Conservation (phyloP, 2,888 invertebrate genomes). For the Acrobasis suavella region DNA sequence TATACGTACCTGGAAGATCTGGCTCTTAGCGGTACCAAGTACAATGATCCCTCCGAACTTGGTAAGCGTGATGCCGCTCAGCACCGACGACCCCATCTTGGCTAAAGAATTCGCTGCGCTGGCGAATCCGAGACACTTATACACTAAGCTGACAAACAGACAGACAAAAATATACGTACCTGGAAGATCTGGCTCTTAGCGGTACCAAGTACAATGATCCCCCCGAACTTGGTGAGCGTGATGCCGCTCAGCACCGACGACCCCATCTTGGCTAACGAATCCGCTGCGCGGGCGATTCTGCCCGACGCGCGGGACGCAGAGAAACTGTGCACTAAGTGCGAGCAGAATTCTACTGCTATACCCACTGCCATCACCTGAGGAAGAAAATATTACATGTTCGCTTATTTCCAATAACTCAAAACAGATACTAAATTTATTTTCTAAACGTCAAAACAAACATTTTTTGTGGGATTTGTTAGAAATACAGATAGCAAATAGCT, state of each 20-base stretch:
- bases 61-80: constrained; percentile 98
- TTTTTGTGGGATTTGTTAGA: too few relatives aligned
- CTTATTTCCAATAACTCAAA: too few relatives aligned
- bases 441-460: too few relatives aligned
- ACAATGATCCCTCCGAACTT: constrained; percentile 99
- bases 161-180: too few relatives aligned
- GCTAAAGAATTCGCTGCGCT: constrained; percentile 92
- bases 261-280: constrained; percentile 95
- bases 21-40: constrained; percentile 97
- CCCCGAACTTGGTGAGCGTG: constrained; percentile 98
- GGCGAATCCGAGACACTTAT: constrained; percentile 85
- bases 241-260: constrained; percentile 98
- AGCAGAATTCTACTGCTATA: constrained; percentile 99
- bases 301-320: constrained; percentile 88
- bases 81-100: constrained; percentile 97
- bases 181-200: constrained; percentile 99
- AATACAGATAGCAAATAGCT: too few relatives aligned
- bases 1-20: constrained; percentile 92
- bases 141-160: too few relatives aligned
- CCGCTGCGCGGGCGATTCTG: constrained; percentile 89
- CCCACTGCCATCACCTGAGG: constrained; percentile 96
- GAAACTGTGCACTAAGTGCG: constrained; percentile 97
- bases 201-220: constrained; percentile 97
- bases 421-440: too few relatives aligned
- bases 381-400: not conserved